A percentile compares a stretch with the other conserved stretches of the same genome.
phyloP scores from a whole-genome alignment of 1,140 invertebrate genomes.

The Drosophila serrata region DNA sequence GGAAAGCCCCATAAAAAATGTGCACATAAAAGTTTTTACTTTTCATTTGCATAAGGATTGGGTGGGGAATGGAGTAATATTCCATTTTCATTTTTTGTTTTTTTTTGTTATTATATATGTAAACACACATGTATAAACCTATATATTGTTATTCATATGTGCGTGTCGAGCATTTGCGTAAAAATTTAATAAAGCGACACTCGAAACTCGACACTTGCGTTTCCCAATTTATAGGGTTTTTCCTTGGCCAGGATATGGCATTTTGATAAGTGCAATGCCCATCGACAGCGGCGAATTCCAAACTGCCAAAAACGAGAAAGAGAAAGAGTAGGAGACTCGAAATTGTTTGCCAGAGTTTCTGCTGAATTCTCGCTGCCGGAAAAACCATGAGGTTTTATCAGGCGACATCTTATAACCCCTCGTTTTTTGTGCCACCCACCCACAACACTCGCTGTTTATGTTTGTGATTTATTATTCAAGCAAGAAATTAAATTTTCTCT shows the following conservation, averaged over 20 bases:
- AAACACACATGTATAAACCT: background rate
- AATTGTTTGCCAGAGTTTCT: background rate
- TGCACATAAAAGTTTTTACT: conserved; percentile 73
- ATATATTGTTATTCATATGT: conserved; percentile 76
- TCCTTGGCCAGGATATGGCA: conserved; percentile 61
- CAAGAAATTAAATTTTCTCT: conserved; percentile 84
- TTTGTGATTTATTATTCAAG: conserved; percentile 84
- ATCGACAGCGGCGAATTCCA: conserved; percentile 72
- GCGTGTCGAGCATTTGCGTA: conserved; percentile 78
- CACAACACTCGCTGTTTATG: conserved; percentile 63
- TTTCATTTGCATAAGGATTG: conserved; percentile 74
- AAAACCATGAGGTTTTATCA: conserved; percentile 60
- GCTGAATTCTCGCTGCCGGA: background rate
- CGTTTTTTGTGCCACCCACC: background rate
- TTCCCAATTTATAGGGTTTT: conserved; percentile 17
- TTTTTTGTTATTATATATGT: background rate
- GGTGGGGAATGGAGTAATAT: background rate
- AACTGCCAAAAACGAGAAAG: conserved; percentile 62
- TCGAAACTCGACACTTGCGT: conserved; percentile 53
- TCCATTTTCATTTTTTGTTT: background rate
- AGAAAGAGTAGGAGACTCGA: background rate
- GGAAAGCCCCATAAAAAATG: conserved; percentile 56
- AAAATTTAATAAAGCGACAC: conserved; percentile 83
- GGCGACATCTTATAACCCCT: conserved; percentile 57
- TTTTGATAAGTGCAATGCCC: conserved; percentile 77